Evolutionary conservation across 2,113 vertebrate species (phyloP).

Genomic region (Arvicanthis niloticus): DNA sequence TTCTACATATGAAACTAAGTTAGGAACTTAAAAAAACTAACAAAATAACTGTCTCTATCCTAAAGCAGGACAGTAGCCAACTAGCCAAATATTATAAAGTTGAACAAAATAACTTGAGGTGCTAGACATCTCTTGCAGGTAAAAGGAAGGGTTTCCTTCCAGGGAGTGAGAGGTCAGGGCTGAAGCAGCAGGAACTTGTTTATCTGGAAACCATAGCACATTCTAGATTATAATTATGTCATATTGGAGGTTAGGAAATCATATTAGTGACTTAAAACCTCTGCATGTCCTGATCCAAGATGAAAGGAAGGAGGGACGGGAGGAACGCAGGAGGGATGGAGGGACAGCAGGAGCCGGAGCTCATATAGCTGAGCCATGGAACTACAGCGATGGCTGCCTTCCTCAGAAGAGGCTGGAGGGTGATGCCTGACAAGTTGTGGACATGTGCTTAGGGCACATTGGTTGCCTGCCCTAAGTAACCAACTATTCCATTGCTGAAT

Average conservation of each 20-base stretch:
- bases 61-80: not conserved
- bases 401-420: not conserved
- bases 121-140: not conserved
- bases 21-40: not conserved
- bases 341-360: not conserved
- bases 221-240: not conserved
- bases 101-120: not conserved
- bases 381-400: not conserved
- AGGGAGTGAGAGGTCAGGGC: not conserved
- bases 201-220: not conserved
- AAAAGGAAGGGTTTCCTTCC: not conserved
- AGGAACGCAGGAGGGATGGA: not conserved
- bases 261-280: constrained; percentile 32
- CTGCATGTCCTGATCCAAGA: constrained; percentile 19
- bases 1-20: not conserved
- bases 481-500: not conserved
- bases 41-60: not conserved
- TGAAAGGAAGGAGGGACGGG: not conserved
- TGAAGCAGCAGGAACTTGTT: not conserved
- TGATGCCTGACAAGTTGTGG: not conserved
- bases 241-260: not conserved
- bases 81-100: not conserved
- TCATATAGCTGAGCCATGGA: not conserved
- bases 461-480: not conserved
- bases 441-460: not conserved